These are phyloP conservation scores for Battus philenor DNA, from an alignment of 1,140 invertebrate species.

Conservation along the genomic window DNA sequence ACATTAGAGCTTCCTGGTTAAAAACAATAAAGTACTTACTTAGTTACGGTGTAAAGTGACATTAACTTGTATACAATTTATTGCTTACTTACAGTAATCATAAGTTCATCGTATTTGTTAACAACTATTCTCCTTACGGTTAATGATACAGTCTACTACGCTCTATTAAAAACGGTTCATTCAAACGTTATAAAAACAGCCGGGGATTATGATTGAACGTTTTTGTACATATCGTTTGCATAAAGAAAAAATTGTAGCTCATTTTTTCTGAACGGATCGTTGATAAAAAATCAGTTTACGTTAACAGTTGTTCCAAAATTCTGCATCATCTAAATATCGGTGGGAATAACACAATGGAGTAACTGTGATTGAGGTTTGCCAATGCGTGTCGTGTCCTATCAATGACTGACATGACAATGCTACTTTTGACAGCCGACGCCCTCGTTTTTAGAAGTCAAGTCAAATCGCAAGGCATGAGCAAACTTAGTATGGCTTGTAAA, in stretches of 20 bases:
- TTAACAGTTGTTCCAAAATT: constrained; percentile 9
- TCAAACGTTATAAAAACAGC: neutral
- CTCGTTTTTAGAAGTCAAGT: constrained; percentile 24
- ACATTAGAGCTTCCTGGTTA: no score
- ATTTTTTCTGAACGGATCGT: constrained; percentile 8
- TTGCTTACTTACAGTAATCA: no score
- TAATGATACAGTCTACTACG: no score
- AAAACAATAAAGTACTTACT: no score
- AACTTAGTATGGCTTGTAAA: no score
- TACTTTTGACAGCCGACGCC: constrained; percentile 48
- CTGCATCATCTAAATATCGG: neutral
- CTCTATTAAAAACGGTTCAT: no score
- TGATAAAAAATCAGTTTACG: neutral
- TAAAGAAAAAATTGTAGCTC: neutral
- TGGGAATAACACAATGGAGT: constrained; percentile 30
- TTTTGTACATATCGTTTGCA: neutral
- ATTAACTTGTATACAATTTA: no score
- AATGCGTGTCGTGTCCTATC: constrained; percentile 33
- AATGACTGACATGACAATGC: constrained; percentile 41
- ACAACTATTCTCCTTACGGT: no score
- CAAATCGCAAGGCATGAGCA: neutral
- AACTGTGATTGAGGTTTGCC: constrained; percentile 45
- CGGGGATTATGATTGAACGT: no score
- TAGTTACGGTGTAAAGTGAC: no score
- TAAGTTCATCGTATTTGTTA: no score